A percentile compares a stretch with the other conserved stretches of the same genome.
Conservation (phyloP, 1,140 invertebrate genomes). For the Drosophila novamexicana region DNA sequence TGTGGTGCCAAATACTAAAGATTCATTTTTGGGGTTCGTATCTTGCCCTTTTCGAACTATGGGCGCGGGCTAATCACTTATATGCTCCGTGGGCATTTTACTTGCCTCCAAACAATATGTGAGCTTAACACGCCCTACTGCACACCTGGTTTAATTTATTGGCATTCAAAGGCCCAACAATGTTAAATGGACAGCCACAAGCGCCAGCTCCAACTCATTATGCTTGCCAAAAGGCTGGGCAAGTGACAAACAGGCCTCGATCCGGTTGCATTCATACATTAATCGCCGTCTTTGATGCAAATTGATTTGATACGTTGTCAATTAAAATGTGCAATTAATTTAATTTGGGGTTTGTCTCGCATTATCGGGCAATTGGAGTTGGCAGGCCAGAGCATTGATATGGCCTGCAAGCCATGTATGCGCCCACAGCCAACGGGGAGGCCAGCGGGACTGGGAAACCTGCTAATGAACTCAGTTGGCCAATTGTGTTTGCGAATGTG, state of each 20-base stretch:
- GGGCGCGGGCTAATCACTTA: no score
- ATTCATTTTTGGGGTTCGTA: no score
- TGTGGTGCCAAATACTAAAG: no score
- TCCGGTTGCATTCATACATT: constrained; percentile 68
- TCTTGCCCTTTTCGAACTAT: no score
- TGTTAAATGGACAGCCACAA: constrained; percentile 33
- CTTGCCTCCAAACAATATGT: constrained; percentile 24
- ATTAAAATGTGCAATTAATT: constrained; percentile 83
- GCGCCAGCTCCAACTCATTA: constrained; percentile 39
- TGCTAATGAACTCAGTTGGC: constrained; percentile 78
- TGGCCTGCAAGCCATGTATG: not conserved
- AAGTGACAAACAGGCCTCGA: constrained; percentile 20
- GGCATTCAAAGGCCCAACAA: constrained; percentile 32
- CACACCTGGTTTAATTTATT: constrained; percentile 66
- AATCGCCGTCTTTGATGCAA: constrained; percentile 62
- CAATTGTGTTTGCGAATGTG: constrained; percentile 62
- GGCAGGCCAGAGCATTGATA: constrained; percentile 2
- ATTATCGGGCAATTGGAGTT: constrained; percentile 66
- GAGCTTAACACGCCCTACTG: constrained; percentile 39
- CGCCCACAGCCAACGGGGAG: not conserved
- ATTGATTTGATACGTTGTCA: constrained; percentile 81
- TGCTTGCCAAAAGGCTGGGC: constrained; percentile 51
- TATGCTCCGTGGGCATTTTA: not conserved
- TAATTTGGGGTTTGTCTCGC: constrained; percentile 67
- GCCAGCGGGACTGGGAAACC: not conserved